Evolutionary conservation across 1,140 invertebrate genomes (phyloP), one percentile per base, ranked within the genome.

Genomic region (Trachymyrmex septentrionalis): DNA sequence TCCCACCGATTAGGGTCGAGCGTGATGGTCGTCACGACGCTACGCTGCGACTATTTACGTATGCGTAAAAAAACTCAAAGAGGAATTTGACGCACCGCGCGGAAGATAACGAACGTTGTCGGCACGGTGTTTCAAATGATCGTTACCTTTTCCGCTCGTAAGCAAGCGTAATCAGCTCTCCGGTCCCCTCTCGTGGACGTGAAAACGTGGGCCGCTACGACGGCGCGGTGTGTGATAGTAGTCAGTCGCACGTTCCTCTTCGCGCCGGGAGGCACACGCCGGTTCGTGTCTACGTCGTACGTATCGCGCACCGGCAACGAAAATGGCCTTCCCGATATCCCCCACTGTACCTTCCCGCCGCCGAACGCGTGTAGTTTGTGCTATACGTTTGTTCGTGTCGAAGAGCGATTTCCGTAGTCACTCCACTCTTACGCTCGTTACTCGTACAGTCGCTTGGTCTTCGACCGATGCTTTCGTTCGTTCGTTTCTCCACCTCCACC

Each of bases 311-410:
- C 87, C 88, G 87, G 78, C 87, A 55, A 86, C 73, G 77, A 90
- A 90, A 89, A 89, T 87, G 88, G 88, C 85, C 88, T 89, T 89
- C 88, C 61, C 78, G 88, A 87, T 89, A 89, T 90, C 71, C 73
- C 57, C 85, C 77, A 84, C 88, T 89, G 87, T 44, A 10, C 76
- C 59, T 21, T 78, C 59, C 24, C 21, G 24, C 50, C 24, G 55
- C 14, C 80, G n/a, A 44, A 48, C 38, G 55, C 85, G 77, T 14
- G 53, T 59, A 38, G 61, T 75, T 88, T 71, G 81, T 86, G 53
- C 84, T 71, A 80, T 86, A 44, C 84, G 27, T 12, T 87, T 90
- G 16, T 87, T 90, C 88, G 88, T 50, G 48, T 50, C 48, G 48
- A 50, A 16, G 48, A 50, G 48, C 48, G 48, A 14, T 50, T 30